phyloP scores from a whole-genome alignment of 2,113 vertebrate species.

The Seriola aureovittata region DNA sequence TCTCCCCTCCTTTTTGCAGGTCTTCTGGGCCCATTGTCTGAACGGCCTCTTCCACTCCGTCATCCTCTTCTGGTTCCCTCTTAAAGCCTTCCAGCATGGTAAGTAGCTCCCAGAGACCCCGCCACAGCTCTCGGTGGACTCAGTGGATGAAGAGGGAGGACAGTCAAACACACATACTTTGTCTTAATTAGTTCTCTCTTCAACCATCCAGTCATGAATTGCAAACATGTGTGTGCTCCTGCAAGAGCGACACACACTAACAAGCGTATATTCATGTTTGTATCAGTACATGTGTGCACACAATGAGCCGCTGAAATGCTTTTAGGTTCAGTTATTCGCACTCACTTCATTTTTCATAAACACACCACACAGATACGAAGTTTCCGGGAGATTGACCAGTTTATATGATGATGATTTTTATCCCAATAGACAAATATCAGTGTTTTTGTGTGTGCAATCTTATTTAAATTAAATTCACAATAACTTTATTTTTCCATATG shows the following conservation, averaged over 20 bases:
- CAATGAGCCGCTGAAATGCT: slow-evolving; percentile 20
- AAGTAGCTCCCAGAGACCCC: slow-evolving; percentile 83
- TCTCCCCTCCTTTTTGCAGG: slow-evolving; percentile 84
- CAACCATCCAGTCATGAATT: slow-evolving; percentile 72
- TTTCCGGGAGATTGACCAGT: slow-evolving; percentile 8
- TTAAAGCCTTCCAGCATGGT: slow-evolving; percentile 98
- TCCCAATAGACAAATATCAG: not conserved
- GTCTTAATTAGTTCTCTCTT: slow-evolving; percentile 80
- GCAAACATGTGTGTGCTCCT: slow-evolving; percentile 71
- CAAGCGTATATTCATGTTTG: slow-evolving; percentile 22
- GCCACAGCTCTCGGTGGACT: slow-evolving; percentile 38
- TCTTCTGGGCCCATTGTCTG: slow-evolving; percentile 99
- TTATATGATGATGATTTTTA: not conserved
- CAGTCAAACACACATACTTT: slow-evolving; percentile 74
- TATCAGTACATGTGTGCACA: slow-evolving; percentile 7
- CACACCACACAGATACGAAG: not conserved
- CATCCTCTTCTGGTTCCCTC: slow-evolving; percentile 99
- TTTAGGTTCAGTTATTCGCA: slow-evolving; percentile 12
- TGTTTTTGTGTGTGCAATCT: not conserved
- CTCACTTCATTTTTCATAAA: slow-evolving; percentile 26
- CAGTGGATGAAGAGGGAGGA: slow-evolving; percentile 60
- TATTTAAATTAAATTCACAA: slow-evolving; percentile 2
- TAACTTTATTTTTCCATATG: slow-evolving; percentile 9
- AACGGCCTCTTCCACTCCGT: slow-evolving; percentile 99
- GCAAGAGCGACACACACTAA: slow-evolving; percentile 41